phyloP scores from a whole-genome alignment of 2,888 invertebrate genomes.

The Euzetes globulus region DNA sequence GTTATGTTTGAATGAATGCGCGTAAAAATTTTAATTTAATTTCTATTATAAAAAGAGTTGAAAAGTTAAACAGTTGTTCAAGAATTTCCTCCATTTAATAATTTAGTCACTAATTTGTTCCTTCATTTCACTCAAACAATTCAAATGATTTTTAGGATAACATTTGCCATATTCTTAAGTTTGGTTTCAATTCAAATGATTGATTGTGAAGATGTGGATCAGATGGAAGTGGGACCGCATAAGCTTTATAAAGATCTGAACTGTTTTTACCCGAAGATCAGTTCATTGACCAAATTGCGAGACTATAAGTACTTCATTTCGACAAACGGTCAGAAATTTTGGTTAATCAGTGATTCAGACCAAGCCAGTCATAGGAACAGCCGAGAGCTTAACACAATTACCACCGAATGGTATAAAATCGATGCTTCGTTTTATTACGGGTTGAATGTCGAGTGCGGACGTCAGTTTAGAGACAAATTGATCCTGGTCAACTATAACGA shows the following conservation, averaged over 20 bases:
- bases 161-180: no score
- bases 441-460: not conserved
- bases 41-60: no score
- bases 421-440: constrained; percentile 15
- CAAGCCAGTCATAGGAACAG: not conserved
- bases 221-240: not conserved
- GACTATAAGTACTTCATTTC: constrained; percentile 1
- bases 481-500: constrained; percentile 2
- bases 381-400: not conserved
- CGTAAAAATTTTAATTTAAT: no score
- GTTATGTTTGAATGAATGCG: no score
- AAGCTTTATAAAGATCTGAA: not conserved
- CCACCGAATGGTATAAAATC: not conserved
- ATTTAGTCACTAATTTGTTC: no score
- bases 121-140: no score
- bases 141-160: no score
- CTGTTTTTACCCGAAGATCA: constrained; percentile 1
- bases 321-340: not conserved
- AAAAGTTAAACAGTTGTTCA: no score
- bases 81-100: no score
- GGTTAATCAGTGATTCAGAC: not conserved
- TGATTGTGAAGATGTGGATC: no score
- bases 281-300: not conserved
- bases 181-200: no score
- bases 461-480: not conserved